phyloP scores from a whole-genome alignment of 2,113 vertebrate genomes.

The Mobula birostris region DNA sequence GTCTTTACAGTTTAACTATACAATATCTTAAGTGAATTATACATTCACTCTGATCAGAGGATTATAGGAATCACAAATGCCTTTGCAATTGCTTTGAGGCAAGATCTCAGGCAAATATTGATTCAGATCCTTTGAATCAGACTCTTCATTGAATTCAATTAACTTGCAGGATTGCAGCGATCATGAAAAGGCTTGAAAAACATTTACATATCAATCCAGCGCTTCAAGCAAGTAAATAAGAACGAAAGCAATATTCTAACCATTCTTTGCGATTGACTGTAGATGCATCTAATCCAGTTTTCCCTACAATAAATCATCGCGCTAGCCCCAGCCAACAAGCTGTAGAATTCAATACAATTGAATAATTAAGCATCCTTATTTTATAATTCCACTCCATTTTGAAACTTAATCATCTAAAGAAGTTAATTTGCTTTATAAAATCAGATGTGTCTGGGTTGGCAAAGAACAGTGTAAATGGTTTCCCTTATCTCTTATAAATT shows the following conservation, averaged over 20 bases:
- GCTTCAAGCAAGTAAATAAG: not conserved
- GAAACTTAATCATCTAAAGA: not conserved
- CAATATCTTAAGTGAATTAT: not conserved
- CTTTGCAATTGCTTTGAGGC: not conserved
- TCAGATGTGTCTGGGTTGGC: not conserved
- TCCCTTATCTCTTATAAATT: not conserved
- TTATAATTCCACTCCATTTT: not conserved
- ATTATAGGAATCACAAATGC: not conserved
- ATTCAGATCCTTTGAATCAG: conserved; percentile 5
- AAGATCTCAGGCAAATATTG: not conserved
- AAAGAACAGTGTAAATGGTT: not conserved
- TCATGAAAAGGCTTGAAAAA: not conserved
- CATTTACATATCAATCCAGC: not conserved
- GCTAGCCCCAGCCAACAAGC: not conserved
- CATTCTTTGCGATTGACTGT: not conserved
- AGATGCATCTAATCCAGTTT: not conserved
- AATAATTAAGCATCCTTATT: not conserved
- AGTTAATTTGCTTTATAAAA: not conserved
- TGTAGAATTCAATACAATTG: not conserved
- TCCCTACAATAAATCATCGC: not conserved
- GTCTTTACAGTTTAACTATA: not conserved
- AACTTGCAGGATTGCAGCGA: not conserved
- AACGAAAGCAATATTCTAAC: not conserved
- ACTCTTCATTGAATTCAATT: not conserved
- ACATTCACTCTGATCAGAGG: conserved; percentile 14